Base-by-base conservation (phyloP, 2,888 invertebrate genomes). In the Byasa hedistus region DNA sequence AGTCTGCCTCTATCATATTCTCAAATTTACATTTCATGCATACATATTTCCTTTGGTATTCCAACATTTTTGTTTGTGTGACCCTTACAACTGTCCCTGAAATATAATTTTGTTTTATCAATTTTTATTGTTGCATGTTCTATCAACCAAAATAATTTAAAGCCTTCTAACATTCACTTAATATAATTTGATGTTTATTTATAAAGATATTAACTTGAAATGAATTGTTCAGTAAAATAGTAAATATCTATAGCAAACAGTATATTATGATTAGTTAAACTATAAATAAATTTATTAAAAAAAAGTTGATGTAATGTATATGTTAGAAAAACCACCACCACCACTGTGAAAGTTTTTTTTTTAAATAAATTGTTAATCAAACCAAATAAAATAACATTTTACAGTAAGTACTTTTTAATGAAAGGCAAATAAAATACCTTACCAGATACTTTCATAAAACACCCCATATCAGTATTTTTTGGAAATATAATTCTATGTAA, bases 1-100 rank as follows among this genome's bases (percentile, higher is more conserved):
- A 95, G 70, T 94, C 93, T 17, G 95, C 96, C 86, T 95, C 92
- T 7, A 95, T 87, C 57, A 87, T 82, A 73, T 94, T 93, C 56
- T 93, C 86, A 83, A 93, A 92, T 81, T 95, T 94, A 83, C 98
- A 98, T 84, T 96, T 96, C 39, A 92, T 85, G 81, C 98, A 98
- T 19, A 93, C 89, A 85, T 95, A 97, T 62, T 94, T 93, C 73
- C 95, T 93, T 78, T 94, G 93, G 79, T 94, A 94, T 84, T 97
- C 96, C 65, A 97, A 83, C 89, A 97, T 93, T 83, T 95, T 96
- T 10, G 95, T 91, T 72, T 94, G 93, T 0, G 96, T 95, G 57
- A 95, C 95, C 79, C 97, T 86, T 27, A 97, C 95, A 51, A 97
- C 95, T 62, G 96, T 96, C 3, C 97, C 97, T 92, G 86, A 79